phyloP scores from a whole-genome alignment of 2,113 vertebrate genomes.

The Isichthys henryi region DNA sequence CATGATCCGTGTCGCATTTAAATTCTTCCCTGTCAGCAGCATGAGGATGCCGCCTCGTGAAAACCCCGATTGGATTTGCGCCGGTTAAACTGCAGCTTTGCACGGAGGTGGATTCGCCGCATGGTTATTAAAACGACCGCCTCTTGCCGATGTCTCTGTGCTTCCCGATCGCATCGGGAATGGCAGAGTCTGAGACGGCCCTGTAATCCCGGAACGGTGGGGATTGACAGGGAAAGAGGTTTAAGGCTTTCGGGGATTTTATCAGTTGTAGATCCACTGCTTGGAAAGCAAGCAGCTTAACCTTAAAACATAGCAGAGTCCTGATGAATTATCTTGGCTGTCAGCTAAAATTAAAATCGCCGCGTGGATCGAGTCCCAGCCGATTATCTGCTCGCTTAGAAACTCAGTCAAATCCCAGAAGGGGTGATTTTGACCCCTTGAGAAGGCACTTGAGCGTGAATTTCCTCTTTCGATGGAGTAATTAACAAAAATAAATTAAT shows the following conservation, averaged over 20 bases:
- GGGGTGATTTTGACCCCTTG: neutral
- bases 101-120: neutral
- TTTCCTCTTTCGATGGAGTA: neutral
- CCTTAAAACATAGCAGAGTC: neutral
- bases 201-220: neutral
- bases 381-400: no score
- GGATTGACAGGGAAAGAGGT: neutral
- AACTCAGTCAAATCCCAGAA: neutral
- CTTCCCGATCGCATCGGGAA: neutral
- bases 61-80: conserved; percentile 29
- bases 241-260: neutral
- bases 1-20: conserved; percentile 46
- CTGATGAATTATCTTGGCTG: neutral
- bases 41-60: conserved; percentile 35
- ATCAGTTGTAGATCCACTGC: neutral
- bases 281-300: neutral
- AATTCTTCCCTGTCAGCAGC: conserved; percentile 42
- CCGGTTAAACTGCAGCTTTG: conserved; percentile 34
- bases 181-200: neutral
- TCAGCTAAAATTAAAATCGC: neutral
- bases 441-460: neutral
- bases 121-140: neutral
- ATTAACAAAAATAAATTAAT: neutral
- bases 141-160: neutral
- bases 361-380: neutral